Evolutionary conservation across 1,140 invertebrate genomes (phyloP).

Genomic region (Aphelenchoides fujianensis): DNA sequence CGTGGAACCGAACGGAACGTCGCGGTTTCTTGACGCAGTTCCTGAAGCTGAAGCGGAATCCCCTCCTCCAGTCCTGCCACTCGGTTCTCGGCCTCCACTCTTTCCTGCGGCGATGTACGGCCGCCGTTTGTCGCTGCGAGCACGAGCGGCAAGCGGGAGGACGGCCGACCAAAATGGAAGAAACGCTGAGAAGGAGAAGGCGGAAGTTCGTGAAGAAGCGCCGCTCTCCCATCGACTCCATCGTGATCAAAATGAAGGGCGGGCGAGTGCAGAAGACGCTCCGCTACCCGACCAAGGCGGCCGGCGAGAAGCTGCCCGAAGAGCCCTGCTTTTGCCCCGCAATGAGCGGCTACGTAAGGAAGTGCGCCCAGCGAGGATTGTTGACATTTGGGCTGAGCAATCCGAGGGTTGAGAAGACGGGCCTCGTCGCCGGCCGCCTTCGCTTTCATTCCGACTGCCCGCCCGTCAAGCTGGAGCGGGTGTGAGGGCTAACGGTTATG

Average conservation of each 20-base stretch:
- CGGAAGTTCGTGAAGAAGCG: background rate
- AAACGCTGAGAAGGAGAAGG: background rate
- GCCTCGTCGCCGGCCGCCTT: background rate
- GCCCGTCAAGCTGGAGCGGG: background rate
- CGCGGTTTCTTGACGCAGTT: background rate
- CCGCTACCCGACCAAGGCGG: background rate
- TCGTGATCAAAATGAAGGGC: too few species aligned
- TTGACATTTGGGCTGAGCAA: slow-evolving; percentile 1
- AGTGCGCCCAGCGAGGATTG: slow-evolving; percentile 4
- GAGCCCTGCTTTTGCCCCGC: slow-evolving; percentile 1
- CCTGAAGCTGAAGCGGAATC: background rate
- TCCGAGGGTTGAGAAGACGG: background rate
- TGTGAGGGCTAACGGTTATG: background rate
- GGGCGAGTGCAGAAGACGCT: background rate
- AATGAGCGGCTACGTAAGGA: slow-evolving; percentile 13
- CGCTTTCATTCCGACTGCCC: background rate
- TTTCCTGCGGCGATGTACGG: background rate
- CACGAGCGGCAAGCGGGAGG: background rate
- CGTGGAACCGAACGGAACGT: slow-evolving; percentile 1
- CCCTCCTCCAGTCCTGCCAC: background rate
- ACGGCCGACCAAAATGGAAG: background rate
- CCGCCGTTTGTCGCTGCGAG: slow-evolving; percentile 5
- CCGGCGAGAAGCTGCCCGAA: background rate
- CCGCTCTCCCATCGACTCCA: too few species aligned
- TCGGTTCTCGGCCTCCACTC: background rate